phyloP scores from a whole-genome alignment of 2,888 invertebrate species.

The Drosophila anceps region DNA sequence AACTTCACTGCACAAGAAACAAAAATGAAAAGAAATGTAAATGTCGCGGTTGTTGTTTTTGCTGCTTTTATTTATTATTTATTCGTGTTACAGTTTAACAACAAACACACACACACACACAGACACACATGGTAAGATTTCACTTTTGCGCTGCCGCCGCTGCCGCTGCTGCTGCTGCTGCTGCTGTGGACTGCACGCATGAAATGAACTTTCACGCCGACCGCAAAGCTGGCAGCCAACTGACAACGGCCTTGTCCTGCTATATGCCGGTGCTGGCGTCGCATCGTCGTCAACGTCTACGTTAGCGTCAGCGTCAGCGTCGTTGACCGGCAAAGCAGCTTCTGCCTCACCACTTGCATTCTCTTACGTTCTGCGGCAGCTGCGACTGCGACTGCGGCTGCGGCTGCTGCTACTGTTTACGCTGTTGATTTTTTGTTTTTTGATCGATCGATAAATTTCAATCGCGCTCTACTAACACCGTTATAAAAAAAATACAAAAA shows the following conservation, averaged over 20 bases:
- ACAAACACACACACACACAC: constrained; percentile 16
- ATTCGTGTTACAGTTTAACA: constrained; percentile 36
- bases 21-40: constrained; percentile 13
- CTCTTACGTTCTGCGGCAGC: constrained; percentile 5
- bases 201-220: constrained; percentile 53
- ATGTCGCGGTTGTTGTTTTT: constrained; percentile 15
- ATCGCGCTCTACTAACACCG: constrained; percentile 40
- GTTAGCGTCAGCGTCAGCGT: constrained; percentile 10
- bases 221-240: constrained; percentile 38
- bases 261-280: constrained; percentile 45
- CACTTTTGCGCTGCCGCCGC: constrained; percentile 45
- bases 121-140: constrained; percentile 38
- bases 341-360: constrained; percentile 21
- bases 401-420: constrained; percentile 3
- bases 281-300: constrained; percentile 14
- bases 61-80: constrained; percentile 34
- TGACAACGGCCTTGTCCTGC: constrained; percentile 53
- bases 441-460: constrained; percentile 47
- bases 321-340: constrained; percentile 37
- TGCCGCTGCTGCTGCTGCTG: constrained; percentile 13
- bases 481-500: not conserved
- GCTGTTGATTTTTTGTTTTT: constrained; percentile 13
- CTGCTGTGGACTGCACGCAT: constrained; percentile 29
- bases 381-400: not conserved
- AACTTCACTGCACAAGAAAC: constrained; percentile 20